phyloP scores from a whole-genome alignment of 1,140 invertebrate species.

The Ephestia elutella region DNA sequence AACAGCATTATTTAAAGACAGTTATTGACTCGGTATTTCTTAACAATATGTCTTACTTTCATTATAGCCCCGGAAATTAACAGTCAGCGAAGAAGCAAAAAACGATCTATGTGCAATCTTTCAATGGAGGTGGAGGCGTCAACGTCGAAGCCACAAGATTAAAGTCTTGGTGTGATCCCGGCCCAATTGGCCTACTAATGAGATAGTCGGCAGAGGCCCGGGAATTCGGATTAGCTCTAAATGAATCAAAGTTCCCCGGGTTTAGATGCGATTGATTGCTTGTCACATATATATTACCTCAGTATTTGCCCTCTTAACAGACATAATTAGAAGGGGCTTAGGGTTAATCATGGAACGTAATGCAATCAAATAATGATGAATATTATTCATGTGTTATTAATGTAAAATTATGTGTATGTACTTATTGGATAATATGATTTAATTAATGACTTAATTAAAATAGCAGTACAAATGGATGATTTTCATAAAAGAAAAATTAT shows the following conservation, averaged over 20 bases:
- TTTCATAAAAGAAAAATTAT: too few relatives aligned
- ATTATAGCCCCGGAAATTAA: too few relatives aligned
- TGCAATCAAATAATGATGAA: neutral
- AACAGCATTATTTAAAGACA: too few relatives aligned
- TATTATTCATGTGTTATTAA: neutral
- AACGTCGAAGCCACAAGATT: conserved; percentile 44
- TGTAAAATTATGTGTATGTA: too few relatives aligned
- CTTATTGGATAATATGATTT: too few relatives aligned
- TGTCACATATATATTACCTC: conserved; percentile 14
- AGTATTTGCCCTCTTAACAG: conserved; percentile 5
- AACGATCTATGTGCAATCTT: conserved; percentile 2
- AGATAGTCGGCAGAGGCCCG: conserved; percentile 47
- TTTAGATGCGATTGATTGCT: conserved; percentile 21
- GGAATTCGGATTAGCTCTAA: conserved; percentile 44
- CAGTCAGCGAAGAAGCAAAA: neutral
- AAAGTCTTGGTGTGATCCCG: conserved; percentile 53
- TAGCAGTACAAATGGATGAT: too few relatives aligned
- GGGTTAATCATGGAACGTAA: neutral
- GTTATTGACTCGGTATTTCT: too few relatives aligned
- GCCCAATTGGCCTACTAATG: conserved; percentile 64
- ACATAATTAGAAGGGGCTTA: neutral
- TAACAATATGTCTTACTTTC: too few relatives aligned
- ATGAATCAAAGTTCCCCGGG: conserved; percentile 55
- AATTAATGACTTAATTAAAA: too few relatives aligned
- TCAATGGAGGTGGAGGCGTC: conserved; percentile 12